Conservation (phyloP, 2,797 vertebrate species). For the Etheostoma perlongum region DNA sequence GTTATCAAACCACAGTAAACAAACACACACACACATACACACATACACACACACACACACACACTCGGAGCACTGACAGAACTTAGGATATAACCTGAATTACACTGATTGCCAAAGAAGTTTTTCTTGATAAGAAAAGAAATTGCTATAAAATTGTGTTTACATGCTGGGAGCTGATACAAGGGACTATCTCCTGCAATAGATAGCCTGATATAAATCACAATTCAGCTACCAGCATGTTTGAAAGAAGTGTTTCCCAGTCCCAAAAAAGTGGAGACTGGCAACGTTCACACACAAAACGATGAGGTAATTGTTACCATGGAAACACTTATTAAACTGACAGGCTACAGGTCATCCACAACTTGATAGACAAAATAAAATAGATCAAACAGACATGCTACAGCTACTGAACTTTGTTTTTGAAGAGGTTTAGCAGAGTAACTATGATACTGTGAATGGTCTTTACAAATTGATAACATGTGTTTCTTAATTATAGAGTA, state of each 20-base stretch:
- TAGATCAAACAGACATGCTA: not conserved
- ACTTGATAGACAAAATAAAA: conserved; percentile 6
- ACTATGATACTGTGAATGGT: not conserved
- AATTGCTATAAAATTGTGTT: conserved; percentile 64
- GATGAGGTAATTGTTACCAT: conserved; percentile 35
- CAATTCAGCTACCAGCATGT: conserved; percentile 27
- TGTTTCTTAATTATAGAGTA: conserved; percentile 1
- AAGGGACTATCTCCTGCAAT: conserved; percentile 47
- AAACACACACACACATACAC: not conserved
- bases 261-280: conserved; percentile 31
- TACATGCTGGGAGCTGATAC: conserved; percentile 61
- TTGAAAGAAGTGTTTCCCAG: conserved; percentile 36
- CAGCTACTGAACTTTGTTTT: not conserved
- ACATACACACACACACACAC: conserved; percentile 27
- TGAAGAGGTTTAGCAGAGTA: not conserved
- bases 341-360: conserved; percentile 5
- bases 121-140: conserved; percentile 64
- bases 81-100: conserved; percentile 65
- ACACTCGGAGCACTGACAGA: conserved; percentile 23
- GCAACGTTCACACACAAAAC: conserved; percentile 15
- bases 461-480: not conserved
- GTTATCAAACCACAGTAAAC: conserved; percentile 70
- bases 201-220: conserved; percentile 59
- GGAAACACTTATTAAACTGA: conserved; percentile 43
- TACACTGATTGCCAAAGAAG: conserved; percentile 70